Evolutionary conservation across 2,113 vertebrate species (phyloP).

Genomic region (Misgurnus anguillicaudatus): DNA sequence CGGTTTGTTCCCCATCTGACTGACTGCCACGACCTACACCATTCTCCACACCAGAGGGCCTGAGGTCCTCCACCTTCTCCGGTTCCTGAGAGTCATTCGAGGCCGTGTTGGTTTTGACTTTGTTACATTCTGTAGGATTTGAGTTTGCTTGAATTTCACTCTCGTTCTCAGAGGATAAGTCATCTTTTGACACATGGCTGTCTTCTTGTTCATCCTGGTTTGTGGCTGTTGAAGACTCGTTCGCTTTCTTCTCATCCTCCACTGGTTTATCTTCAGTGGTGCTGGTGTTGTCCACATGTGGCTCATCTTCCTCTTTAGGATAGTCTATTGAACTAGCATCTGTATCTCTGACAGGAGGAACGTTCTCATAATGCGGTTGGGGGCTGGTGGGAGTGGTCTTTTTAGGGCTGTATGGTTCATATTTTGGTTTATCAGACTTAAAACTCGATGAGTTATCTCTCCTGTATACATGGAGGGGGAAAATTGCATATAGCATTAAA

Average conservation of each 20-base stretch:
- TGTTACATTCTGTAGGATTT: neutral
- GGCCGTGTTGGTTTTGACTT: neutral
- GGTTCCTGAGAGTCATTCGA: neutral
- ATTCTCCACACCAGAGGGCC: slow-evolving; percentile 14
- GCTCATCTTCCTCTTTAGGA: neutral
- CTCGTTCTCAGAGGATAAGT: slow-evolving; percentile 5
- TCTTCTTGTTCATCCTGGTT: slow-evolving; percentile 31
- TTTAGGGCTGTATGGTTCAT: slow-evolving; percentile 24
- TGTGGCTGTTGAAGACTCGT: slow-evolving; percentile 3
- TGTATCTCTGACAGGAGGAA: neutral
- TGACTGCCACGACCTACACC: neutral
- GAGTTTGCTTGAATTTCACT: slow-evolving; percentile 4
- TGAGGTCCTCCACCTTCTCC: neutral
- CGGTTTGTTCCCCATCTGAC: slow-evolving; percentile 2
- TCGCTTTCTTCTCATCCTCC: slow-evolving; percentile 37
- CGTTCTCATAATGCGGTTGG: neutral
- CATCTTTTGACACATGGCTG: slow-evolving; percentile 10
- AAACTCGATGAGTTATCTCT: slow-evolving; percentile 48
- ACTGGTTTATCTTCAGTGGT: slow-evolving; percentile 7
- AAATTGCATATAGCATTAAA: too few species aligned
- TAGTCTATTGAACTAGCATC: neutral
- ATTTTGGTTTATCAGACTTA: slow-evolving; percentile 12
- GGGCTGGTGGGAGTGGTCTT: slow-evolving; percentile 25
- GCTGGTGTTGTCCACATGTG: neutral
- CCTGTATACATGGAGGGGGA: neutral